These are phyloP conservation scores for Syrista parreyssii DNA, from an alignment of 2,888 invertebrate species.

Conservation along the genomic window DNA sequence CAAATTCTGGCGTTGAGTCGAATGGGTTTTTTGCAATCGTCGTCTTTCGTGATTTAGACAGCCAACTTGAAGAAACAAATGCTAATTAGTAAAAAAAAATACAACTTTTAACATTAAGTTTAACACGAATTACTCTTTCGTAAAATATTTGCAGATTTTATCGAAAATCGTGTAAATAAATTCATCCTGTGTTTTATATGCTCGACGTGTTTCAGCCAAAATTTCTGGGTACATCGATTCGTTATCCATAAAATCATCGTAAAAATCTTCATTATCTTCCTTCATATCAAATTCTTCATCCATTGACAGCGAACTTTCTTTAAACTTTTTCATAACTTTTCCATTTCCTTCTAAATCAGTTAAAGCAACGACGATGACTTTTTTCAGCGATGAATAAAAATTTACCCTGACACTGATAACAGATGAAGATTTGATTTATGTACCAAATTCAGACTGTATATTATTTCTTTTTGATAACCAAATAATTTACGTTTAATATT, in stretches of 20 bases:
- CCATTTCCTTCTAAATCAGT: neutral
- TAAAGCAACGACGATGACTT: neutral
- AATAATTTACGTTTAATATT: neutral
- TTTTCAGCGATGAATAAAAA: neutral
- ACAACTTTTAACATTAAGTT: neutral
- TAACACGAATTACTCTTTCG: conserved; percentile 33
- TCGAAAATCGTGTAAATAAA: conserved; percentile 43
- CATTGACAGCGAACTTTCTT: neutral
- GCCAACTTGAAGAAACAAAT: neutral
- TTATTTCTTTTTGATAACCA: neutral
- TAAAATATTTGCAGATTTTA: conserved; percentile 33
- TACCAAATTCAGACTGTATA: neutral
- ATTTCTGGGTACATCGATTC: conserved; percentile 16
- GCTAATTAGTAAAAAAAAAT: neutral
- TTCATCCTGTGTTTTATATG: conserved; percentile 37
- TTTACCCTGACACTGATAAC: neutral
- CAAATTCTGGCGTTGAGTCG: neutral
- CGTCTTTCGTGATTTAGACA: conserved; percentile 17
- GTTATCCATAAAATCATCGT: neutral
- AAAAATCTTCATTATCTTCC: neutral
- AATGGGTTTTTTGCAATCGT: neutral
- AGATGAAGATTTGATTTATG: neutral
- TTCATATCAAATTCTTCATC: neutral
- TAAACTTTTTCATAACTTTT: neutral
- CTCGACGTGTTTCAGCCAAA: conserved; percentile 36